A percentile compares a stretch with the other conserved stretches of the same genome.
Conservation (phyloP, 2,888 invertebrate genomes). For the Brachycybe producta region DNA sequence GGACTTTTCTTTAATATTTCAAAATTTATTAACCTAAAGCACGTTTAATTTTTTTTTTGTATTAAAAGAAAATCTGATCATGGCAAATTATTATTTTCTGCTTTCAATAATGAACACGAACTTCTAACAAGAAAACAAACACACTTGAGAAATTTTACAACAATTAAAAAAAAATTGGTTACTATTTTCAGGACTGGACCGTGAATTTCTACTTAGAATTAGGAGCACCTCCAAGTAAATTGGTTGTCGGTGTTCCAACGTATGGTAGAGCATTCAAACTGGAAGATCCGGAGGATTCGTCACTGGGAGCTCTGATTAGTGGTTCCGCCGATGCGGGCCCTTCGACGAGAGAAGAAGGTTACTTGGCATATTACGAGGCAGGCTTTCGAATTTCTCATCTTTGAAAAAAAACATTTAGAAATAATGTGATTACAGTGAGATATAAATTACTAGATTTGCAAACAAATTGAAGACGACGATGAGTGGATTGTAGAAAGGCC, state of each 20-base stretch:
- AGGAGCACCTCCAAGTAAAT: slow-evolving; percentile 32
- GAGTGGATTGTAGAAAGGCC: slow-evolving; percentile 74
- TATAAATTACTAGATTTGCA: slow-evolving; percentile 62
- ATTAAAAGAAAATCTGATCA: no score
- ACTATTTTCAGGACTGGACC: slow-evolving; percentile 31
- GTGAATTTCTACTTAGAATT: slow-evolving; percentile 33
- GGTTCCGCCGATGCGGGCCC: slow-evolving; percentile 84
- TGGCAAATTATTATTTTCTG: no score
- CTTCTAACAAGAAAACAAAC: no score
- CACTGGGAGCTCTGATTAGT: slow-evolving; percentile 75
- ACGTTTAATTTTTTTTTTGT: no score
- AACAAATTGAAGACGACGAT: slow-evolving; percentile 55
- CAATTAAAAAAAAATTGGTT: background rate
- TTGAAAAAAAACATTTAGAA: no score
- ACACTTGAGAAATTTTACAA: no score
- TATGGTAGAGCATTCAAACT: slow-evolving; percentile 81
- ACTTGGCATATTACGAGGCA: slow-evolving; percentile 20
- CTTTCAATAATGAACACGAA: no score
- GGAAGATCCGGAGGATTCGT: slow-evolving; percentile 68
- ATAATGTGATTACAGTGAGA: no score
- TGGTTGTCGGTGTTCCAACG: slow-evolving; percentile 36
- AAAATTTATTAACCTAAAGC: no score
- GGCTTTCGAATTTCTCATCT: background rate
- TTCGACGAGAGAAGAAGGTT: slow-evolving; percentile 82
- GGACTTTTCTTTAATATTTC: no score